Evolutionary conservation across 2,888 invertebrate genomes (phyloP), one percentile per base, ranked within the genome.

Genomic region (Epinotia brunnichana): DNA sequence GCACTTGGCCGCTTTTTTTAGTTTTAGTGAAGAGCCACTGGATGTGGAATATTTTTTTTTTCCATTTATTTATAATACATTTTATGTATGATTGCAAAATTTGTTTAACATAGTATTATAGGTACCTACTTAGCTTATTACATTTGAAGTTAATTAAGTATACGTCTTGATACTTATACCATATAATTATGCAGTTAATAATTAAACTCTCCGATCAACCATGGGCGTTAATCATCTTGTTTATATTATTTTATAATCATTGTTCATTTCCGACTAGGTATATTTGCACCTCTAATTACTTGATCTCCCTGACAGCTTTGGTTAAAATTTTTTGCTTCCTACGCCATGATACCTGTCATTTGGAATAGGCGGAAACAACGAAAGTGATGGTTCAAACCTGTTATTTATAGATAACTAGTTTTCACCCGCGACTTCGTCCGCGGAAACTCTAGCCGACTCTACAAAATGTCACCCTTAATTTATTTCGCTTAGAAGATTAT

Each of bases 111-210:
- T 9, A 35, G 0, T 9, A 0, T 9, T 35, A 7, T 5, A 24
- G 5, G 24, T 24, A 24, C 24, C 29, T 35, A 9, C 35, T 35
- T 35, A 35, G 35, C 1, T 9, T 35, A 35, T 9, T 7, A 35
- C 35, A 35, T 5, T 9, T 35, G 9, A 35, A 35, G 35, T 35
- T 35, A 35, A 35, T 35, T 13, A 48, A 44, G 44, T n/a, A n/a
- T n/a, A n/a, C n/a, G n/a, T 1, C n/a, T 48, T 48, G 29, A 44
- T 15, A 44, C 4, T n/a, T 11, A 48, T n/a, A 48, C 7, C 48
- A 48, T 48, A 1, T n/a, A 62, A 62, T 70, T 70, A 63, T 21
- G 56, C 56, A 70, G 21, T 70, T 56, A 63, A 70, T 15, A 21
- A 48, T 10, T 17, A 4, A 62, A 70, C 56, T 15, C 39, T 54